These are phyloP conservation scores for Thecophora atra DNA, from an alignment of 2,888 invertebrate genomes.

Conservation along the genomic window DNA sequence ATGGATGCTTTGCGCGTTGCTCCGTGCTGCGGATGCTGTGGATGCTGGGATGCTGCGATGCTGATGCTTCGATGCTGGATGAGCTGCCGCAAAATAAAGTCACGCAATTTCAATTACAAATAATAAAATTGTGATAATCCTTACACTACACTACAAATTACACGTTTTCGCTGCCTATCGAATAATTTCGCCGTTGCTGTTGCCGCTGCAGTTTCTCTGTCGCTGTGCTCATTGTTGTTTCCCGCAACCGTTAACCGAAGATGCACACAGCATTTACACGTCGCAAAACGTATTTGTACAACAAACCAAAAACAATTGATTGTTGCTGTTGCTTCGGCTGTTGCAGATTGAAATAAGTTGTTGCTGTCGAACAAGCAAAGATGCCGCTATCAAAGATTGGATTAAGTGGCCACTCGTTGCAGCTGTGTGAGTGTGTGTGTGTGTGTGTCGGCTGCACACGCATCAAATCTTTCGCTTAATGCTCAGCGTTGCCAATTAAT, in stretches of 20 bases:
- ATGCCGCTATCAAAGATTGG: conserved; percentile 35
- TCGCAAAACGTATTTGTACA: conserved; percentile 15
- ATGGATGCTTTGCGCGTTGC: not conserved
- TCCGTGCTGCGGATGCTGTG: not conserved
- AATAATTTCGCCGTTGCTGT: conserved; percentile 4
- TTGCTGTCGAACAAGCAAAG: conserved; percentile 27
- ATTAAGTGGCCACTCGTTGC: conserved; percentile 31
- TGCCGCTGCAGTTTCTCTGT: conserved; percentile 7
- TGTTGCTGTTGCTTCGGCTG: conserved; percentile 5
- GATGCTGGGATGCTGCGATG: not conserved
- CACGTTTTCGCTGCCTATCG: conserved; percentile 27
- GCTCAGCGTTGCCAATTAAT: conserved; percentile 45
- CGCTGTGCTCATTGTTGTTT: conserved; percentile 10
- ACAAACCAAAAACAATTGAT: conserved; percentile 18
- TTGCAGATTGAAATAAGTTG: conserved; percentile 22
- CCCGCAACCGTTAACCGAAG: conserved; percentile 19
- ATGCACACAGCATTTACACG: conserved; percentile 20
- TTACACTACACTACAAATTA: conserved; percentile 34
- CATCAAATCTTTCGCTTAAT: conserved; percentile 26
- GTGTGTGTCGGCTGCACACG: conserved; percentile 2
- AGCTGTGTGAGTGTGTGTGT: not conserved
- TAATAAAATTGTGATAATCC: conserved; percentile 38
- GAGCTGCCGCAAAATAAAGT: conserved; percentile 30
- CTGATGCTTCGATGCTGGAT: not conserved
- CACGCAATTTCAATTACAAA: conserved; percentile 37